Evolutionary conservation across 2,888 invertebrate species (phyloP), one percentile per base, ranked within the genome.

Genomic region (Latrodectus hesperus): DNA sequence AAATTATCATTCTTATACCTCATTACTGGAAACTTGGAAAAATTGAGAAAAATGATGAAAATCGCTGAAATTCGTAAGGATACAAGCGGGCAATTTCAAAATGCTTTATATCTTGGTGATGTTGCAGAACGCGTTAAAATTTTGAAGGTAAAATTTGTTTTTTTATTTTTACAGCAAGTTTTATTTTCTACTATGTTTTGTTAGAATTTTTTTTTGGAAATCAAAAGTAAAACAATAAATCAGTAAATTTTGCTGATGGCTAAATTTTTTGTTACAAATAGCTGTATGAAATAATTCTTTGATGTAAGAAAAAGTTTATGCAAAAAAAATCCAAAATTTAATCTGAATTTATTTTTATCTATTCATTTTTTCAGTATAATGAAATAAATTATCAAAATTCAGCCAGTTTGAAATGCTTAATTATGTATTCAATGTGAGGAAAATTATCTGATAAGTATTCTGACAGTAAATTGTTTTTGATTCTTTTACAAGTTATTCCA

Each of bases 21-120:
- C 67, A 97, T 99, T 90, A 99, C 99, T 17, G 99, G 99, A 14
- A 99, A 99, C 93, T 93, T 98, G 91, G 99, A 99, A 88, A 99
- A 99, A 92, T 93, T 99, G 90, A 95, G 96, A 90, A 99, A 99
- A 93, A 99, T 99, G 99, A 98, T 97, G 93, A 99, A 99, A 93
- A 99, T 99, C 89, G 99, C 99, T 0, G 99, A 99, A 93, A 98
- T 99, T 76, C 94, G 99, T 14, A 99, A 99, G 93, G 99, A 99
- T 91, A 95, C 96, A 1, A 98, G 98, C 5, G 97, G 98, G 0
- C 99, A 99, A 92, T 99, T 97, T 94, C 98, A 99, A 92, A 98
- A 97, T 1, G 97, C 98, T 0, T 93, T 99, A 89, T 93, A 97
- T 22, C 93, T 99, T 1, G 99, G 99, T 0, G 99, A 99, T 92